Conservation (phyloP, 1,140 invertebrate genomes). For the Parasteatoda tepidariorum region DNA sequence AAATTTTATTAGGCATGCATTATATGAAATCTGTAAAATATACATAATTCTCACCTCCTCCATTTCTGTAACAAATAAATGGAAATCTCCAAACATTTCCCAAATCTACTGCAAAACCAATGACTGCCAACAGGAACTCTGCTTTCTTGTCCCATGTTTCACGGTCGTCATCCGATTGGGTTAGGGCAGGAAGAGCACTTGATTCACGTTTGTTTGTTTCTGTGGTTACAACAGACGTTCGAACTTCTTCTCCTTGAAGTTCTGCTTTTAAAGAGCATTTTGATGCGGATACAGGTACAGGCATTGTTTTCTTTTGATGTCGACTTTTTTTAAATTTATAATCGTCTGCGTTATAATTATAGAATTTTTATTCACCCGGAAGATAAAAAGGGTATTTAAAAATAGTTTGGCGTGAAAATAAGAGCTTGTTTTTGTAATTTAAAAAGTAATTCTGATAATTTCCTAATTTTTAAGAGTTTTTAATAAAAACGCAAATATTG, state of each 20-base stretch:
- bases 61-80: slow-evolving; percentile 73
- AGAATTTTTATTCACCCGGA: neutral
- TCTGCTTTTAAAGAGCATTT: slow-evolving; percentile 47
- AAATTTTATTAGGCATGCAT: too few species aligned
- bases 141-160: slow-evolving; percentile 69
- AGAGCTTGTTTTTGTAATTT: too few species aligned
- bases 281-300: slow-evolving; percentile 18
- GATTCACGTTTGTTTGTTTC: neutral
- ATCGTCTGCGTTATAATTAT: too few species aligned
- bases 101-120: slow-evolving; percentile 71
- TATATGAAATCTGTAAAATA: too few species aligned
- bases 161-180: slow-evolving; percentile 49
- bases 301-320: neutral
- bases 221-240: neutral
- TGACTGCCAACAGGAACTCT: slow-evolving; percentile 70
- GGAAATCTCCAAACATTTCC: slow-evolving; percentile 78
- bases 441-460: too few species aligned
- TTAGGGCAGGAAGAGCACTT: slow-evolving; percentile 23
- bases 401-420: too few species aligned
- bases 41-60: slow-evolving; percentile 69
- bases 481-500: too few species aligned
- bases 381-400: too few species aligned
- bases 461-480: too few species aligned
- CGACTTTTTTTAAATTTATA: too few species aligned
- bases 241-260: slow-evolving; percentile 43